These are phyloP conservation scores for Rallus crepitans DNA, from an alignment of 2,797 vertebrate species.

Conservation along the genomic window DNA sequence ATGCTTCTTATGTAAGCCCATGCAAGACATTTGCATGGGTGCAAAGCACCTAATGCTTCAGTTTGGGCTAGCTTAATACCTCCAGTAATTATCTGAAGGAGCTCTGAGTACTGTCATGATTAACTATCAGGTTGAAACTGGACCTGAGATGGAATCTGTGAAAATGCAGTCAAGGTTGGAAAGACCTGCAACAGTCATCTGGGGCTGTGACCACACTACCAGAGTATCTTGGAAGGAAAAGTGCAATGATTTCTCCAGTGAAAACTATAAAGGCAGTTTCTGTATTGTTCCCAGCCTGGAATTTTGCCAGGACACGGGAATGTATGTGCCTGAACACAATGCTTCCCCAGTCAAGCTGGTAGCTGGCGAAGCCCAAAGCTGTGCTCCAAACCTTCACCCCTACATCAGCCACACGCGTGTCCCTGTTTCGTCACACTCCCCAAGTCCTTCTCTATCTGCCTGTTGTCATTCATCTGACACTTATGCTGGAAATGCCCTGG, in stretches of 20 bases:
- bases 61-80: neutral
- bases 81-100: neutral
- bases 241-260: neutral
- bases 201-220: neutral
- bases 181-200: neutral
- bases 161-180: slow-evolving; percentile 19
- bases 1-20: neutral
- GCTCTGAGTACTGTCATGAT: neutral
- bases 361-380: neutral
- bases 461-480: slow-evolving; percentile 36
- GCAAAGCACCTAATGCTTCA: neutral
- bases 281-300: neutral
- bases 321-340: neutral
- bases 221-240: slow-evolving; percentile 25
- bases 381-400: neutral
- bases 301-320: neutral
- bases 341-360: neutral
- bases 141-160: slow-evolving; percentile 25
- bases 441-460: neutral
- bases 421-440: neutral
- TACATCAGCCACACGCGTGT: neutral
- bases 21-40: neutral
- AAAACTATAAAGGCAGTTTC: neutral
- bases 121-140: slow-evolving; percentile 30
- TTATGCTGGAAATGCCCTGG: slow-evolving; percentile 34